A percentile compares a stretch with the other conserved stretches of the same genome.
phyloP scores from a whole-genome alignment of 2,797 vertebrate species.

The Lateolabrax maculatus region DNA sequence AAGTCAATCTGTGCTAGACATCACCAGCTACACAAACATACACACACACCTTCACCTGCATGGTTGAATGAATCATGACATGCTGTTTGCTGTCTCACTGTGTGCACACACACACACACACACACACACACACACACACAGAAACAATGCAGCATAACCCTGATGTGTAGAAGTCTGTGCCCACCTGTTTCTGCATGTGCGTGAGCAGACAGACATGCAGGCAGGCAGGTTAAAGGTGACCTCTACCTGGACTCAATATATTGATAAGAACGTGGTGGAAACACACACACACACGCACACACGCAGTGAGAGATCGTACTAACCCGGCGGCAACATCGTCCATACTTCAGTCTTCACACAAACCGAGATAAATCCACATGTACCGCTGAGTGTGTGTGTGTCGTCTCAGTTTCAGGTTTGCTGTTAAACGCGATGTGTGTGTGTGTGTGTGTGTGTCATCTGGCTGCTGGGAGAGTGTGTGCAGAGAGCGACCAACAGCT shows the following conservation, averaged over 20 bases:
- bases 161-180: background rate
- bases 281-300: conserved; percentile 8
- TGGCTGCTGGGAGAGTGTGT: conserved; percentile 59
- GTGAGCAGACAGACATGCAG: conserved; percentile 6
- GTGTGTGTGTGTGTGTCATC: conserved; percentile 23
- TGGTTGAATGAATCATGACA: conserved; percentile 11
- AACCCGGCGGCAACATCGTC: conserved; percentile 85
- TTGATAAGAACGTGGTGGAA: background rate
- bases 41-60: conserved; percentile 23
- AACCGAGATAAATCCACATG: conserved; percentile 57
- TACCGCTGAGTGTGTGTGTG: conserved; percentile 28
- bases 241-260: conserved; percentile 43
- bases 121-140: conserved; percentile 9
- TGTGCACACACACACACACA: conserved; percentile 6
- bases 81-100: conserved; percentile 8
- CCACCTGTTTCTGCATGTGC: conserved; percentile 31
- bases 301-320: conserved; percentile 32
- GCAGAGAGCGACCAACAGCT: conserved; percentile 52
- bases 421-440: conserved; percentile 32
- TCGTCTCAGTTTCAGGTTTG: conserved; percentile 15
- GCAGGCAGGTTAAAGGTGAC: conserved; percentile 69
- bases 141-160: conserved; percentile 5
- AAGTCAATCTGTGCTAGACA: conserved; percentile 21
- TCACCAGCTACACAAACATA: conserved; percentile 11
- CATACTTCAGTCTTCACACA: conserved; percentile 80